These are phyloP conservation scores for Pogonocherus hispidulus DNA, from an alignment of 2,888 invertebrate genomes.

Conservation along the genomic window DNA sequence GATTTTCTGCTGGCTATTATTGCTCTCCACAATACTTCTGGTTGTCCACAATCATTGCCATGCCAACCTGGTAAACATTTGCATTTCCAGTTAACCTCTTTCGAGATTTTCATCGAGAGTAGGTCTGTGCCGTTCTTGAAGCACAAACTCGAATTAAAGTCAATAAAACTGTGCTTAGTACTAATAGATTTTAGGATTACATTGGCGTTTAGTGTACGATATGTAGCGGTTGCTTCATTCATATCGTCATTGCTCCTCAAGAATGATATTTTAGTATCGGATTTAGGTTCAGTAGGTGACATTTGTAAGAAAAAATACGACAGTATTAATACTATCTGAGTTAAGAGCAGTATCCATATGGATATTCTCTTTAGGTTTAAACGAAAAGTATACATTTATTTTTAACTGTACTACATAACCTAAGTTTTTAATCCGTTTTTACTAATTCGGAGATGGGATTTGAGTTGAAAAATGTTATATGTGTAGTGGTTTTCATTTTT, in stretches of 20 bases:
- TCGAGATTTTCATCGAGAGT: slow-evolving; percentile 62
- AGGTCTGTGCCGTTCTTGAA: slow-evolving; percentile 67
- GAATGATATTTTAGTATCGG: slow-evolving; percentile 48
- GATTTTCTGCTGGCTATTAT: slow-evolving; percentile 73
- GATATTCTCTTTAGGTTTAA: slow-evolving; percentile 62
- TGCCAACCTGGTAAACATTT: slow-evolving; percentile 76
- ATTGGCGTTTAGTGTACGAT: slow-evolving; percentile 59
- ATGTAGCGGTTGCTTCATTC: slow-evolving; percentile 54
- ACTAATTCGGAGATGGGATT: slow-evolving; percentile 14
- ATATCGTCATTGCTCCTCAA: slow-evolving; percentile 38
- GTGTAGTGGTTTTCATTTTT: slow-evolving; percentile 21
- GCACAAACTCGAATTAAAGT: slow-evolving; percentile 68
- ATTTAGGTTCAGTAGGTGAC: slow-evolving; percentile 38
- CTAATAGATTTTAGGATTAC: slow-evolving; percentile 55
- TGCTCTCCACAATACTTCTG: slow-evolving; percentile 78
- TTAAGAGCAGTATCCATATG: slow-evolving; percentile 63
- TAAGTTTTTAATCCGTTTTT: slow-evolving; percentile 42
- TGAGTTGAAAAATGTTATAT: slow-evolving; percentile 14
- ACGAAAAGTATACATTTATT: slow-evolving; percentile 60
- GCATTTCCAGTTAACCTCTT: slow-evolving; percentile 69
- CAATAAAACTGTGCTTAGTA: slow-evolving; percentile 59
- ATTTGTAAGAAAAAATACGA: slow-evolving; percentile 63
- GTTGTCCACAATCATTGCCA: slow-evolving; percentile 76
- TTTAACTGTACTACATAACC: slow-evolving; percentile 55
- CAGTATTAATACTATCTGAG: slow-evolving; percentile 63